These are phyloP conservation scores for Halictus quadricinctus DNA, from an alignment of 2,888 invertebrate genomes.

Conservation along the genomic window DNA sequence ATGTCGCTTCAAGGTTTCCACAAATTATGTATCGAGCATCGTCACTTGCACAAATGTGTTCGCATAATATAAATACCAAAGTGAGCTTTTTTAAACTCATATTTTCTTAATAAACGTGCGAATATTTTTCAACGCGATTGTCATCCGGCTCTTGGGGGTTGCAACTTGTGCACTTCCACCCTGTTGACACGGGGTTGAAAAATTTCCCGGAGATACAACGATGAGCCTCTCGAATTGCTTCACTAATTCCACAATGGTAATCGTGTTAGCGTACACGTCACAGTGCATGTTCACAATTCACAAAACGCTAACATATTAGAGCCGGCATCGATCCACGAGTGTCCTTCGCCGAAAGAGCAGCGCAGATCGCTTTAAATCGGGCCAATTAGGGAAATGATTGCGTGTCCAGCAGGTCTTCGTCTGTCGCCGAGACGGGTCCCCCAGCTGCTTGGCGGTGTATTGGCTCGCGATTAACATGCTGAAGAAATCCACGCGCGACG, in stretches of 20 bases:
- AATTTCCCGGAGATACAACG: background rate
- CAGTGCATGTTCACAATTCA: slow-evolving; percentile 1
- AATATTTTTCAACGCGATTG: background rate
- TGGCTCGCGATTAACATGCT: slow-evolving; percentile 33
- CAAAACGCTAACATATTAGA: background rate
- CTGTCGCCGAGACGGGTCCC: background rate
- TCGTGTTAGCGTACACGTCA: background rate
- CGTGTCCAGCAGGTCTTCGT: background rate
- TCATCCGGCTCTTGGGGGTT: background rate
- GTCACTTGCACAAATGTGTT: no score
- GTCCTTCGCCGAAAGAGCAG: no score
- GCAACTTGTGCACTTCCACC: background rate
- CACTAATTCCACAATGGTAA: background rate
- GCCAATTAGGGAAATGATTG: slow-evolving; percentile 30
- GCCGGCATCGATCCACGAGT: background rate
- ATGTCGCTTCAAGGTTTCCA: background rate
- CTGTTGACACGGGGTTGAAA: background rate
- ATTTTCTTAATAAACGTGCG: background rate
- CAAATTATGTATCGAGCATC: no score
- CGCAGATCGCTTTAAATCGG: background rate
- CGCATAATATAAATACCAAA: no score
- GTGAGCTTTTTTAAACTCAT: background rate
- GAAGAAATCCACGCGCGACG: slow-evolving; percentile 19
- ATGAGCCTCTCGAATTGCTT: background rate
- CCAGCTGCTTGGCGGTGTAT: slow-evolving; percentile 35